Conservation (phyloP, 2,113 vertebrate species). For the Polyodon spathula region DNA sequence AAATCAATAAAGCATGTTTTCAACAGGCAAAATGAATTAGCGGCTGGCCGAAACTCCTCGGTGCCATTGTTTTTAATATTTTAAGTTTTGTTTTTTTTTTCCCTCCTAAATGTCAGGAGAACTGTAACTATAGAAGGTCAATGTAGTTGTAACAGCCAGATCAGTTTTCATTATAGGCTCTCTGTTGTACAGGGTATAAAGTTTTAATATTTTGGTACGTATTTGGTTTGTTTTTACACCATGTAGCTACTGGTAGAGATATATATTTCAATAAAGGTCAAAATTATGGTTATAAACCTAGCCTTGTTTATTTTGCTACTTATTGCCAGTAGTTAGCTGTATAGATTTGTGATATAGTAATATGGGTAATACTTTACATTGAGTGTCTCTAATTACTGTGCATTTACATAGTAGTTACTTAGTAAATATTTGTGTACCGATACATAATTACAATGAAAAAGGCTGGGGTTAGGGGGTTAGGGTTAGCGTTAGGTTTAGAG, state of each 20-base stretch:
- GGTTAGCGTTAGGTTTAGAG: no score
- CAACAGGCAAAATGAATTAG: constrained; percentile 32
- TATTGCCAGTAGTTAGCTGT: constrained; percentile 32
- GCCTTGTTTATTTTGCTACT: constrained; percentile 33
- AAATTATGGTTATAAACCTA: constrained; percentile 43
- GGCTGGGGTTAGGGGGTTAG: no score
- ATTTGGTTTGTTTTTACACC: constrained; percentile 66
- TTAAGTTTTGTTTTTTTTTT: constrained; percentile 30
- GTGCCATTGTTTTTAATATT: constrained; percentile 39
- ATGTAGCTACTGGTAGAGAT: constrained; percentile 46
- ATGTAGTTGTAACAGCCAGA: constrained; percentile 54
- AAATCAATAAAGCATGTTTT: constrained; percentile 58
- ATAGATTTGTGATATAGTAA: no score
- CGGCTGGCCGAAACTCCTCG: constrained; percentile 22
- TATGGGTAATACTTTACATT: no score
- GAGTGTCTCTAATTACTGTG: no score
- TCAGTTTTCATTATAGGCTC: constrained; percentile 55
- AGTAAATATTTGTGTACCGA: no score
- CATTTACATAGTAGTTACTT: no score
- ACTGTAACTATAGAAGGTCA: constrained; percentile 48
- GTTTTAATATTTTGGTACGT: constrained; percentile 39
- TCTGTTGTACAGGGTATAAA: constrained; percentile 34
- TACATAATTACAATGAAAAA: no score
- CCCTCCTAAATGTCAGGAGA: constrained; percentile 56
- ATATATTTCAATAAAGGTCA: constrained; percentile 61